A percentile compares a stretch with the other conserved stretches of the same genome.
phyloP scores from a whole-genome alignment of 2,797 vertebrate species.

The Balearica regulorum region DNA sequence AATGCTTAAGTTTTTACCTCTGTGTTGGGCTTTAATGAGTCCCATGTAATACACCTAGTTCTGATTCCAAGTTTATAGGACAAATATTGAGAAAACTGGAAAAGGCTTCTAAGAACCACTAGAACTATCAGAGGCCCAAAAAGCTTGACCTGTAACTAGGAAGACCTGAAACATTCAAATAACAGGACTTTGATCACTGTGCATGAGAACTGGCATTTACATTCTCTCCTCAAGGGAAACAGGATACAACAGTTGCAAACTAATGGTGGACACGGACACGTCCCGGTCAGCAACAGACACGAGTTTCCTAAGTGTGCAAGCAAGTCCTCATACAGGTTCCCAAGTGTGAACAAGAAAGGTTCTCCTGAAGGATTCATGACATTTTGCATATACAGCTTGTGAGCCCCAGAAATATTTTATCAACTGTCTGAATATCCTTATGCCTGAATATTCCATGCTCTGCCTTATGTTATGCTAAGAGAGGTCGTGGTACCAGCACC shows the following conservation, averaged over 20 bases:
- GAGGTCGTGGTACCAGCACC: background rate
- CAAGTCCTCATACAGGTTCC: background rate
- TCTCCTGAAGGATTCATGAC: background rate
- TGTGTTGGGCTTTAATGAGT: background rate
- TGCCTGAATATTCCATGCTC: background rate
- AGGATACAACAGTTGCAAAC: background rate
- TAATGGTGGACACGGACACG: background rate
- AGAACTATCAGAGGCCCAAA: background rate
- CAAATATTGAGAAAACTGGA: background rate
- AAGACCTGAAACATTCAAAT: background rate
- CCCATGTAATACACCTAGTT: background rate
- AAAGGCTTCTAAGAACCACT: background rate
- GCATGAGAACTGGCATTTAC: background rate
- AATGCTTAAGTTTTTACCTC: background rate
- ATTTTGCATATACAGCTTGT: background rate
- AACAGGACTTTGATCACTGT: background rate
- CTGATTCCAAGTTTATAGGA: background rate
- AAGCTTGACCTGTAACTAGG: background rate
- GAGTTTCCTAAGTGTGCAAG: accelerated
- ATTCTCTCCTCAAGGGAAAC: background rate
- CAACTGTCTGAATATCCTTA: background rate
- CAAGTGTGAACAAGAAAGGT: background rate
- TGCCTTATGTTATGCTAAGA: background rate
- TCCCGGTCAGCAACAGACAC: background rate
- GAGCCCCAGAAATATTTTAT: background rate